Percentiles rank a stretch among this genome's conserved stretches.
Evolutionary conservation across 2,888 invertebrate species (phyloP).

Genomic region (Elgonia sp.): DNA sequence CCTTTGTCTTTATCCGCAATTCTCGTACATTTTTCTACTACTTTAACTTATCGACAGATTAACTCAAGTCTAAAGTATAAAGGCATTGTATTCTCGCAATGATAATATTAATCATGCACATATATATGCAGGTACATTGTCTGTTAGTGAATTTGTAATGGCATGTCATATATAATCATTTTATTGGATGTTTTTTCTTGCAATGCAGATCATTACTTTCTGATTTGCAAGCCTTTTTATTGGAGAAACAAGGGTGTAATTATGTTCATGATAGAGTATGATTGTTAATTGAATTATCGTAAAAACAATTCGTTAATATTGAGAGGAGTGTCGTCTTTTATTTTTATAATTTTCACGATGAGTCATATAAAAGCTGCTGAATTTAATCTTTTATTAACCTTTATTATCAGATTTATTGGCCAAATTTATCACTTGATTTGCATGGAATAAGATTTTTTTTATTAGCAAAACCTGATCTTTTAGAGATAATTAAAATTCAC

Average conservation of each 20-base stretch:
- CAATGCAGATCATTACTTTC: slow-evolving; percentile 54
- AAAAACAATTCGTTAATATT: too few relatives aligned
- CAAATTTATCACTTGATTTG: too few relatives aligned
- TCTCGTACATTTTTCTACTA: slow-evolving; percentile 38
- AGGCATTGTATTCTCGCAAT: slow-evolving; percentile 68
- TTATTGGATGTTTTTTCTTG: slow-evolving; percentile 45
- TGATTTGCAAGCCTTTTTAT: slow-evolving; percentile 45
- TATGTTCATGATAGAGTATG: slow-evolving; percentile 34
- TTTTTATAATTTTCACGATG: too few relatives aligned
- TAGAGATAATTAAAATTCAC: too few relatives aligned
- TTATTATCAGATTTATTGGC: too few relatives aligned
- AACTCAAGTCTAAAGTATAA: slow-evolving; percentile 74
- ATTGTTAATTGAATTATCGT: slow-evolving; percentile 39
- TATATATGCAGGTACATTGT: slow-evolving; percentile 74
- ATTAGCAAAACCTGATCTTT: too few relatives aligned
- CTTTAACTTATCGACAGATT: slow-evolving; percentile 74
- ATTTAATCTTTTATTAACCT: too few relatives aligned
- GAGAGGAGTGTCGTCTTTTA: too few relatives aligned
- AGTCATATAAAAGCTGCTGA: too few relatives aligned
- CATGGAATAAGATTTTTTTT: too few relatives aligned
- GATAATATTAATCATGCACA: slow-evolving; percentile 69
- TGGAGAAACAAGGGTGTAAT: slow-evolving; percentile 50
- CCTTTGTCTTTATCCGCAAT: slow-evolving; percentile 65
- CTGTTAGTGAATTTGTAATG: slow-evolving; percentile 68
- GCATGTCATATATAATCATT: slow-evolving; percentile 45